A percentile compares a stretch with the other conserved stretches of the same genome.
These are phyloP conservation scores for Sinocyclocheilus rhinocerous DNA, from an alignment of 2,113 vertebrate genomes.

Conservation along the genomic window DNA sequence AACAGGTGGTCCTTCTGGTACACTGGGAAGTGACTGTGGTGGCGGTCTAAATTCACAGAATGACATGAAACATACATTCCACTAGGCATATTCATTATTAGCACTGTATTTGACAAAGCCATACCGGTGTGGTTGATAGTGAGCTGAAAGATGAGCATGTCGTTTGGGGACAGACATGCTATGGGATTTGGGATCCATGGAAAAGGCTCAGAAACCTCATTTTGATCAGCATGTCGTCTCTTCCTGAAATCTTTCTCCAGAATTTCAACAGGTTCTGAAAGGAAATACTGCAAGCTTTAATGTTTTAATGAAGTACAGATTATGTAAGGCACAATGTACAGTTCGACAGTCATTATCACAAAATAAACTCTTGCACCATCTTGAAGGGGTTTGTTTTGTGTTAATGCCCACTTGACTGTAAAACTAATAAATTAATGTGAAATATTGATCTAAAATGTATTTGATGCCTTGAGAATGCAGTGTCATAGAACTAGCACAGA, in stretches of 20 bases:
- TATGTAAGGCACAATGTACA: too few relatives aligned
- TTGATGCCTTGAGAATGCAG: too few relatives aligned
- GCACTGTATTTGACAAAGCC: conserved; percentile 21
- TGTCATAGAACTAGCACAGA: not conserved
- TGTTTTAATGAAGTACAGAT: not conserved
- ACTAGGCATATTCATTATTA: not conserved
- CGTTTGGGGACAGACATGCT: conserved; percentile 80
- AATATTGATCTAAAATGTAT: too few relatives aligned
- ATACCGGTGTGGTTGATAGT: conserved; percentile 81
- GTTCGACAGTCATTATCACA: too few relatives aligned
- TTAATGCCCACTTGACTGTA: too few relatives aligned
- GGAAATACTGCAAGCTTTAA: not conserved
- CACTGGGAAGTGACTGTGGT: conserved; percentile 86
- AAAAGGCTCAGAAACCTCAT: conserved; percentile 33
- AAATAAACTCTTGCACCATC: too few relatives aligned
- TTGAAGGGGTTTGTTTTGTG: too few relatives aligned
- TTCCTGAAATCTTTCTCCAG: conserved; percentile 51
- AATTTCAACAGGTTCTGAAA: conserved; percentile 62
- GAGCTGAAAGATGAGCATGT: conserved; percentile 86
- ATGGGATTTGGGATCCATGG: conserved; percentile 86
- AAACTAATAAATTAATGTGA: too few relatives aligned
- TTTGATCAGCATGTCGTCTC: conserved; percentile 55
- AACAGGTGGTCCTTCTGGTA: conserved; percentile 92
- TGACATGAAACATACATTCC: not conserved
- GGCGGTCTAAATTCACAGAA: conserved; percentile 74